A percentile compares a stretch with the other conserved stretches of the same genome.
These are phyloP conservation scores for Metellina segmentata DNA, from an alignment of 2,888 invertebrate genomes.

Conservation along the genomic window DNA sequence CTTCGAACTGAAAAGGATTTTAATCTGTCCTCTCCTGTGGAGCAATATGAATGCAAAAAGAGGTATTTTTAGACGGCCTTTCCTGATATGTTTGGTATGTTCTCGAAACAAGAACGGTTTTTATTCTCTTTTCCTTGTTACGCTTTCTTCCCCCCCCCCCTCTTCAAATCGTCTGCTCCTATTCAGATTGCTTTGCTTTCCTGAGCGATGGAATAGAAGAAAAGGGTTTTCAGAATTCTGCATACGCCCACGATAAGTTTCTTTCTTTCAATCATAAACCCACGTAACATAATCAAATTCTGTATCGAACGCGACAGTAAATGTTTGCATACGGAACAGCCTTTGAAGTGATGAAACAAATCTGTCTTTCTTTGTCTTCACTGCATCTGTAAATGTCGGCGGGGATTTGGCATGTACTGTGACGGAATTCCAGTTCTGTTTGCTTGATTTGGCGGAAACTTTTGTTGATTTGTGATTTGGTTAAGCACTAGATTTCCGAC, in stretches of 20 bases:
- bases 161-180: not conserved
- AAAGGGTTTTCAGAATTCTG: not conserved
- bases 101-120: not conserved
- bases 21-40: conserved; percentile 1
- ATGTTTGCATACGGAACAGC: not conserved
- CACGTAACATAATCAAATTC: not conserved
- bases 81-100: not conserved
- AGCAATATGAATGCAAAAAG: conserved; percentile 5
- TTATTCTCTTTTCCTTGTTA: not conserved
- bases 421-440: not conserved
- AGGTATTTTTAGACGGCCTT: conserved; percentile 15
- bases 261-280: not conserved
- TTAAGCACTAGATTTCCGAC: not conserved
- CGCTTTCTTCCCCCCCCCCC: not conserved
- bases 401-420: not conserved
- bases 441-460: not conserved
- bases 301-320: not conserved
- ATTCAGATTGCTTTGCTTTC: not conserved
- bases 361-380: not conserved
- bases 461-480: not conserved
- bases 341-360: not conserved
- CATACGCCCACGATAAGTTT: not conserved
- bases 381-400: not conserved
- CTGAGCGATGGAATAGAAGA: not conserved
- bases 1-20: conserved; percentile 27